These are phyloP conservation scores for Nemapogon koenigi DNA, from an alignment of 2,888 invertebrate species.

Conservation along the genomic window DNA sequence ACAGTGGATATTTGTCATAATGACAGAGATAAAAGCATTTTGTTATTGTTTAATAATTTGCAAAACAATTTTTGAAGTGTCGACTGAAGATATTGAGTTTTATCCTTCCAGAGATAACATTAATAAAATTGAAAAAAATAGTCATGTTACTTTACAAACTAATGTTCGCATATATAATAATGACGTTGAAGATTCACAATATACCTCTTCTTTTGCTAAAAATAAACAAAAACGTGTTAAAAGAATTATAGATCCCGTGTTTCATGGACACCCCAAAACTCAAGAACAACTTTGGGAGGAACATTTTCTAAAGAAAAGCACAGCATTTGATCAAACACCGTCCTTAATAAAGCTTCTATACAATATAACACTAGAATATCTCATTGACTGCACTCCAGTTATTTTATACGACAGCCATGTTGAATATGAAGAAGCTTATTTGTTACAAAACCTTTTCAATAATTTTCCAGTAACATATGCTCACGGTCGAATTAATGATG, in stretches of 20 bases:
- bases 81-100: no score
- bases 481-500: conserved; percentile 67
- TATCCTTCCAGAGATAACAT: no score
- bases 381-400: conserved; percentile 70
- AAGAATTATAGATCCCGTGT: conserved; percentile 55
- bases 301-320: conserved; percentile 45
- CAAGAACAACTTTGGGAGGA: conserved; percentile 60
- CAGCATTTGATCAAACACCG: conserved; percentile 53
- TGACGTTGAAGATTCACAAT: no score
- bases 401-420: conserved; percentile 71
- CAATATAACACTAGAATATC: conserved; percentile 64
- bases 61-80: no score
- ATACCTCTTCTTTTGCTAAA: no score
- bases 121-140: no score
- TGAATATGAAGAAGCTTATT: conserved; percentile 56
- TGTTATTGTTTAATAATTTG: no score
- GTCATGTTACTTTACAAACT: no score
- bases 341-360: conserved; percentile 68
- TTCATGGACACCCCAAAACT: conserved; percentile 65
- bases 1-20: no score
- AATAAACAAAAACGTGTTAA: no score
- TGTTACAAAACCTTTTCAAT: conserved; percentile 66
- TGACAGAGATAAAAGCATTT: no score
- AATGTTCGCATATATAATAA: no score
- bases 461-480: conserved; percentile 63